Base-by-base conservation (phyloP, 2,888 invertebrate species). In the Spodoptera picta region DNA sequence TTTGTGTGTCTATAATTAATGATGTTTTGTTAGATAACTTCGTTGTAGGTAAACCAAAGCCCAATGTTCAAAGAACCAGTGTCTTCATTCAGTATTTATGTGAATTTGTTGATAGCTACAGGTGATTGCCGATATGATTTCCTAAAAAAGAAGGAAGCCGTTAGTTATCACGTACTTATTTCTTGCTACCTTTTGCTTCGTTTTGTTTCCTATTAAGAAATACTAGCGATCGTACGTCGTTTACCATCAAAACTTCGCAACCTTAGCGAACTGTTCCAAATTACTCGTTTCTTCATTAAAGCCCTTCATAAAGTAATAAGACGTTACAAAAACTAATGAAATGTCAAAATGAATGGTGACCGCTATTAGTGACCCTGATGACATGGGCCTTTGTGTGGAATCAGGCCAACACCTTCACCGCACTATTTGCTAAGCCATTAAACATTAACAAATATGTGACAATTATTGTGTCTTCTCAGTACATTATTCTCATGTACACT, bases 401-500 rank as follows among this genome's bases (percentile, higher is more conserved):
- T n/a, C 43, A 61, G 68, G 73, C 55, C 57, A 61, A 1, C 46
- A 42, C 44, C n/a, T 54, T 31, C 36, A 43, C 42, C 36, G 47
- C 53, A 67, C 41, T 56, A 11, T 64, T 57, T 60, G 53, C 53
- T 19, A 65, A 59, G 49, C 23, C 56, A 50, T 74, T 74, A 60
- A 36, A 24, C 41, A 61, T 58, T 44, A 57, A 50, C 50, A 57
- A 60, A 69, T 64, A 71, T 14, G 19, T 24, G 55, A 55, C 54
- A 12, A n/a, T 60, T n/a, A 14, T 42, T 43, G 27, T 45, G 49
- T 36, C 36, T 36, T 9, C 36, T 36, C 55, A 7, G 1, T 27
- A 47, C 36, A 47, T 50, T 12, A 36, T 43, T 43, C 46, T 23
- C 46, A 46, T 19, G 23, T 19, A 43, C 24, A 7, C 43, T 52